phyloP scores from a whole-genome alignment of 1,140 invertebrate genomes.

The Oryctes rhinoceros region DNA sequence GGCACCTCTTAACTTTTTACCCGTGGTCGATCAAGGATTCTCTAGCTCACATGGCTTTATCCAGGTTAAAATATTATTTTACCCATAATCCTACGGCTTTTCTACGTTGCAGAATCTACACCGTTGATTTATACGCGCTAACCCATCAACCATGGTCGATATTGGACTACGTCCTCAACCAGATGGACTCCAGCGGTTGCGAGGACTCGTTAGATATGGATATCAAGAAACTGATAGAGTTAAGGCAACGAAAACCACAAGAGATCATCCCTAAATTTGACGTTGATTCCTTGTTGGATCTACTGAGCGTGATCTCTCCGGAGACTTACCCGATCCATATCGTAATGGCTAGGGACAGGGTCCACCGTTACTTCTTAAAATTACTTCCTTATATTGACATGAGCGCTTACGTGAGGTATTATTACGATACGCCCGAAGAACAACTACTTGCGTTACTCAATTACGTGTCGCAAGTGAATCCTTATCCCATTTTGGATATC shows the following conservation, averaged over 20 bases:
- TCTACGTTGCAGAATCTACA: background rate
- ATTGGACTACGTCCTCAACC: background rate
- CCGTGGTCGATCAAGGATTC: background rate
- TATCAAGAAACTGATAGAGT: background rate
- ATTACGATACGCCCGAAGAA: conserved; percentile 7
- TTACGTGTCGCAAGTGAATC: background rate
- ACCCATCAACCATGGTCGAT: background rate
- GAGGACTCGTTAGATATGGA: background rate
- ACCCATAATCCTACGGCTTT: background rate
- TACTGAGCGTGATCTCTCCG: background rate
- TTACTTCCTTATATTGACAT: background rate
- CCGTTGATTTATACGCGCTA: background rate
- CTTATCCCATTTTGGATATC: background rate
- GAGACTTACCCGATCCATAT: background rate
- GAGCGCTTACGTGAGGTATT: background rate
- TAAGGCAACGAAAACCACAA: background rate
- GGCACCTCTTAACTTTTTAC: background rate
- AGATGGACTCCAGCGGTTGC: background rate
- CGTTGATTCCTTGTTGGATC: background rate
- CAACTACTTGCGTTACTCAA: background rate
- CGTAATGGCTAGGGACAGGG: background rate
- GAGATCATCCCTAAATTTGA: background rate
- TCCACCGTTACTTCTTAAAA: background rate
- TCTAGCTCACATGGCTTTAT: background rate
- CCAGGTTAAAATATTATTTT: background rate